Percentiles rank a stretch among this genome's conserved stretches.
Conservation (phyloP, 2,797 vertebrate species). For the Lutjanus campechanus region DNA sequence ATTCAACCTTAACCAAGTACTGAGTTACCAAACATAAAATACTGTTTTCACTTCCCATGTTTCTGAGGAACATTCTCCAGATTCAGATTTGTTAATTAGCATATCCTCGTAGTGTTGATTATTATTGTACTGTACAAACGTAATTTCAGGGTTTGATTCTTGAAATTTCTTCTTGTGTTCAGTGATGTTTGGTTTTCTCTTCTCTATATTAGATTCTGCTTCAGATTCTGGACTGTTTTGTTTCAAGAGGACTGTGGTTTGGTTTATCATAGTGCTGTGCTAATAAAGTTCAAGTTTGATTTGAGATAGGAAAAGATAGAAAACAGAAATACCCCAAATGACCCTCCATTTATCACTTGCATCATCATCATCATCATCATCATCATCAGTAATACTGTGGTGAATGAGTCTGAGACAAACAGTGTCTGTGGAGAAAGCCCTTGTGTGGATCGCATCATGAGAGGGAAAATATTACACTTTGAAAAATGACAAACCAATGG, state of each 20-base stretch:
- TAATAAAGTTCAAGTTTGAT: background rate
- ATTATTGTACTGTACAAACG: background rate
- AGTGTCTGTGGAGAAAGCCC: slow-evolving; percentile 59
- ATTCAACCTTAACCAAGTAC: background rate
- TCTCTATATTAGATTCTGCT: background rate
- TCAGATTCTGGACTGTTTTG: background rate
- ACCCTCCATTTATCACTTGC: slow-evolving; percentile 37
- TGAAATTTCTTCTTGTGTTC: background rate
- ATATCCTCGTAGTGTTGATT: background rate
- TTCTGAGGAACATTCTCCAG: background rate
- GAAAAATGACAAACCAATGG: slow-evolving; percentile 79
- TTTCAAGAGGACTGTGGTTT: background rate
- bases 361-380: slow-evolving; percentile 14
- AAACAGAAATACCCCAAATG: slow-evolving; percentile 8
- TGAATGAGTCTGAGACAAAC: slow-evolving; percentile 61
- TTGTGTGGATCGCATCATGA: slow-evolving; percentile 73
- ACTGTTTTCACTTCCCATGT: too few species aligned
- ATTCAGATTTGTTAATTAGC: background rate
- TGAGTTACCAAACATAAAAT: background rate
- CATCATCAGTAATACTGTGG: slow-evolving; percentile 48
- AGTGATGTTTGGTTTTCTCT: background rate
- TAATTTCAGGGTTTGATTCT: background rate
- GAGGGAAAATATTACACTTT: slow-evolving; percentile 71
- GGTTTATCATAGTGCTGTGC: background rate
- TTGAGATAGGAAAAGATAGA: background rate